A percentile compares a stretch with the other conserved stretches of the same genome.
phyloP scores from a whole-genome alignment of 2,113 vertebrate species.

The Hemiscyllium ocellatum region DNA sequence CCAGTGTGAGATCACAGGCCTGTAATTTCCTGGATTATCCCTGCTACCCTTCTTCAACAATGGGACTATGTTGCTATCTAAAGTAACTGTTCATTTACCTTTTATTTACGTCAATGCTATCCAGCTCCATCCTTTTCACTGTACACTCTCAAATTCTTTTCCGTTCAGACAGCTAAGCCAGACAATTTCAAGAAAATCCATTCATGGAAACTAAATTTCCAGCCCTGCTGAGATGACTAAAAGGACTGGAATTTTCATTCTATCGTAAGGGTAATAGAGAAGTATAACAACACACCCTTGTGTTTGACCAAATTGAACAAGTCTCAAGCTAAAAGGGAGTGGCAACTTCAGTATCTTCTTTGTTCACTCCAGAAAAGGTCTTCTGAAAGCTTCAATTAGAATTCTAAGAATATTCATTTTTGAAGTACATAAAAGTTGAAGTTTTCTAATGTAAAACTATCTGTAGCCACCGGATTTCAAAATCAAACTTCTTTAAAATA shows the following conservation, averaged over 20 bases:
- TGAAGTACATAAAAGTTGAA: background rate
- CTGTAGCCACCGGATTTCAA: background rate
- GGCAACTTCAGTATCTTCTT: background rate
- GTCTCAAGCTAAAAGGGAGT: background rate
- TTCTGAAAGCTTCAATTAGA: background rate
- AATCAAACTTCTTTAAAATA: background rate
- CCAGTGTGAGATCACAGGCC: too few species aligned
- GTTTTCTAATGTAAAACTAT: background rate
- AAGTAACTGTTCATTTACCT: background rate
- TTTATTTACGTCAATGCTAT: background rate
- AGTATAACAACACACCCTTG: background rate
- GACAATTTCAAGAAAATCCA: background rate
- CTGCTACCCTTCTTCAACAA: too few species aligned
- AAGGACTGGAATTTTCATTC: background rate
- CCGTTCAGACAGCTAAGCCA: background rate
- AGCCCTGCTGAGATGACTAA: background rate
- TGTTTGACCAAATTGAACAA: background rate
- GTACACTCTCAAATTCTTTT: background rate
- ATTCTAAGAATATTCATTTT: background rate
- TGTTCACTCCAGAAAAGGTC: background rate
- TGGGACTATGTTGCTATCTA: too few species aligned
- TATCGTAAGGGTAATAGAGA: background rate
- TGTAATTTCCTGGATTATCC: too few species aligned
- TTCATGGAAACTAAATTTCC: background rate
- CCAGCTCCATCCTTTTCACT: background rate